These are phyloP conservation scores for Ametastegia equiseti DNA, from an alignment of 2,888 invertebrate genomes.

Conservation along the genomic window DNA sequence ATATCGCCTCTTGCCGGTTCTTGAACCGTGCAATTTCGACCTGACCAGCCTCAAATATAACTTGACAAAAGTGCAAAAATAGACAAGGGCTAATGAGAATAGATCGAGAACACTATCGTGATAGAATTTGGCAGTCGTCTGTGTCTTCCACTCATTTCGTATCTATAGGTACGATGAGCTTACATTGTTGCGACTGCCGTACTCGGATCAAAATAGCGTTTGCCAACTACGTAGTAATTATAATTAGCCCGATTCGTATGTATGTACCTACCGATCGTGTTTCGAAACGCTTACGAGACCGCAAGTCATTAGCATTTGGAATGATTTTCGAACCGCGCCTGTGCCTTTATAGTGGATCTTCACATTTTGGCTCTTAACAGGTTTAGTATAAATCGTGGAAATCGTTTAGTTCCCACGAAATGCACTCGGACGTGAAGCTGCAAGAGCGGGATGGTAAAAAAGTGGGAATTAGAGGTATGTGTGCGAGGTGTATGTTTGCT, in stretches of 20 bases:
- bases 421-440: background rate
- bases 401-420: constrained; percentile 1
- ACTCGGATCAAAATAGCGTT: constrained; percentile 23
- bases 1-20: constrained; percentile 20
- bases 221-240: constrained; percentile 29
- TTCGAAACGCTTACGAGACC: background rate
- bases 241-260: constrained; percentile 16
- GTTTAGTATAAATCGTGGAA: background rate
- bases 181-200: constrained; percentile 5
- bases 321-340: background rate
- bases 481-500: constrained; percentile 14
- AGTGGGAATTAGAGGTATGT: constrained; percentile 17
- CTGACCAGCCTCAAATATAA: constrained; percentile 35
- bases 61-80: constrained; percentile 22
- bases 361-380: background rate
- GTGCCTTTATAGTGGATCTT: background rate
- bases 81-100: constrained; percentile 43
- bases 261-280: background rate
- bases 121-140: constrained; percentile 47
- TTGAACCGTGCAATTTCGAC: constrained; percentile 36
- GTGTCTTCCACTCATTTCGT: constrained; percentile 41
- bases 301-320: background rate
- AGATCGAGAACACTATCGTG: constrained; percentile 42
- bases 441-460: background rate
- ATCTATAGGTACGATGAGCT: background rate